Evolutionary conservation across 2,888 invertebrate species (phyloP), one percentile per base, ranked within the genome.

Genomic region (Capitulum mitella): DNA sequence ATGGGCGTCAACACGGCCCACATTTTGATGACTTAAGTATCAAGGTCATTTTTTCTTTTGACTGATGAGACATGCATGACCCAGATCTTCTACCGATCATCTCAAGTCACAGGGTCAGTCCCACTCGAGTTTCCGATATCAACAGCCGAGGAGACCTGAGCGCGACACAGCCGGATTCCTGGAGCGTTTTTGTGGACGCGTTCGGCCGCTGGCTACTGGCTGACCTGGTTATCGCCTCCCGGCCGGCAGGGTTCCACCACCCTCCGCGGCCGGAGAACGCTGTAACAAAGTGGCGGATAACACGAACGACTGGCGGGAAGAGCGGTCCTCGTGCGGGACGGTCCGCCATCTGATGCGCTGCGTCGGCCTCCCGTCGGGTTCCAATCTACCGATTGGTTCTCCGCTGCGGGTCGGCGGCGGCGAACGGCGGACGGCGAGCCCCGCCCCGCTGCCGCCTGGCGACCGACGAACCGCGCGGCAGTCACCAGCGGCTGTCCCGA

Each of bases 321-420:
- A 3, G 34, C 34, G 32, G 34, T 16, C 34, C 64, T 14, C 64
- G 64, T 64, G 64, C 64, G 29, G 16, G 12, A 10, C 12, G 12
- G 29, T 1, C 10, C 58, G 58, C 3, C 8, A 29, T 16, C 34
- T 6, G 26, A 32, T 12, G 16, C 34, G 64, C 64, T 34, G 32
- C 34, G 34, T 19, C 64, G 64, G 34, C 64, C 64, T 14, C 64
- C 64, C 64, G 64, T 19, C 16, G 34, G 5, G 64, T 64, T 64
- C 34, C 64, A 64, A 64, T 64, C 34, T 64, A 34, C 19, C 64
- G 64, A 64, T 64, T 64, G 64, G 64, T 64, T 64, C 64, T 64
- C 34, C 64, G 5, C 34, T 19, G 64, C 34, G 5, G n/a, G n/a
- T n/a, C n/a, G 64, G 64, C n/a, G 29, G 29, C 58, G 12, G 58